Evolutionary conservation across 2,888 invertebrate species (phyloP), one percentile per base, ranked within the genome.

Genomic region (Drosophila picticornis): DNA sequence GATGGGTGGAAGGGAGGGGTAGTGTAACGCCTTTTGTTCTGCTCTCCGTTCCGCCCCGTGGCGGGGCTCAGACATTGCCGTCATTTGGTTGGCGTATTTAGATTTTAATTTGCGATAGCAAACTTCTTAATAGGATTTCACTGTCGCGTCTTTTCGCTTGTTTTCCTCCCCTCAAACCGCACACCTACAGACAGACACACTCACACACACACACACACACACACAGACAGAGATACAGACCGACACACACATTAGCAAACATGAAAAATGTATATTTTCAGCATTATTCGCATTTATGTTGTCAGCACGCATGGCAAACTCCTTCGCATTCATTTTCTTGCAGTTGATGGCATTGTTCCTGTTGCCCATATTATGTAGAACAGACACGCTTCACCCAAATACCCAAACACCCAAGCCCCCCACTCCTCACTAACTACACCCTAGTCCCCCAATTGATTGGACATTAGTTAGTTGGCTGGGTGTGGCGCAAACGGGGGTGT

Each of bases 91-190:
- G 80, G 81, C 82, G 88, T 90, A 86, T 87, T 90, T 87, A 90
- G 90, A 88, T 88, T 88, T 88, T 88, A 88, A 88, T 88, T 88
- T 88, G 87, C 89, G 87, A 88, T 88, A 88, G 90, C 77, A 83
- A 90, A 88, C 90, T 88, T 89, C 89, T 90, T 88, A 90, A 88
- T 89, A 90, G 89, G 87, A 88, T 88, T 88, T 90, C 80, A 84
- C 84, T 90, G 84, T 87, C 90, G 81, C 73, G 65, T 59, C 72
- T 72, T 61, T 72, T 62, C 48, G 69, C 29, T 55, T 48, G 25
- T 38, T 52, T 52, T n/a, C 19, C 9, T n/a, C 10, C 22, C 22
- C 9, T 36, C 25, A 36, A 40, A 22, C 2, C n/a, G 4, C 25
- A 66, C 67, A 48, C 61, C 46, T 22, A 29, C 10, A 40, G 48